Evolutionary conservation across 2,797 vertebrate species (phyloP), one percentile per base, ranked within the genome.

Genomic region (Pelobates cultripes): DNA sequence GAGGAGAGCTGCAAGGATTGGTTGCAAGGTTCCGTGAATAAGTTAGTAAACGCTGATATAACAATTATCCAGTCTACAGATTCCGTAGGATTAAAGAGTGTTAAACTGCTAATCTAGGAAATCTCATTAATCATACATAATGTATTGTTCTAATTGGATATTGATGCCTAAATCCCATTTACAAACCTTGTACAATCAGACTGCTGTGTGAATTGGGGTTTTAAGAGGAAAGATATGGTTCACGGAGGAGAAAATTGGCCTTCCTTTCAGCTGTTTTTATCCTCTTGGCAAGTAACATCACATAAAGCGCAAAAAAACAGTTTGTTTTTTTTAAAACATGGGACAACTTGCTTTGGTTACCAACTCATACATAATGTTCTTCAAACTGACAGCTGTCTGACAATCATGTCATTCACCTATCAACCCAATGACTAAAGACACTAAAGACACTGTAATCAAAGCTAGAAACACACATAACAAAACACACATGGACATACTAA

Each of bases 231-330:
- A 88, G 78, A 40, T 79, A 28, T 6, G 76, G 88, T 82, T 89
- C 87, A 91, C 86, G 85, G 87, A 84, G 80, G 85, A 80, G 82
- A 84, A 84, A 80, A 84, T 76, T 79, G 88, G 88, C 90, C 87
- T 91, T 92, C 90, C 89, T 88, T 86, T 83, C 2, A 0, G 84
- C 80, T 8, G 85, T 76, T 88, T 90, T 86, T 89, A 86, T 89
- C 88, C 91, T 92, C 85, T 88, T 90, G 90, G 91, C 91, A 90
- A 90, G 91, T 86, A 79, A 85, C 73, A 79, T 0, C 0, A 79
- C 86, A 86, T 87, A 87, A 80, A 66, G 83, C 64, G 7, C 12
- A 77, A 77, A 86, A 84, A 84, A 28, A 28, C 2, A 28, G n/a
- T 67, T 77, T 76, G 89, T 84, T 87, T 89, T 28, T 83, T 80